Conservation (phyloP, 2,888 invertebrate species). For the Machimus rusticus region DNA sequence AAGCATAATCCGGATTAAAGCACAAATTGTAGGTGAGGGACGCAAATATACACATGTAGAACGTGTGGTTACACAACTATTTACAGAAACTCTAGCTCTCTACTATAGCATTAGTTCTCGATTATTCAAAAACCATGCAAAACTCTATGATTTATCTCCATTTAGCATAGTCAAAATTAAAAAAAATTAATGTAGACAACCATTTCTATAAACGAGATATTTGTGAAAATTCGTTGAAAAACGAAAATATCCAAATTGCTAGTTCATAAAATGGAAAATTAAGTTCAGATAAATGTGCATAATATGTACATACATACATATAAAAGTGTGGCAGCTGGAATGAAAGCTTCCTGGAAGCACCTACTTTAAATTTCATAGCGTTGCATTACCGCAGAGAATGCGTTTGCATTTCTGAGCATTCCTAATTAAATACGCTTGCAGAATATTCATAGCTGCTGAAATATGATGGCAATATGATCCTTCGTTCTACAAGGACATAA, state of each 20-base stretch:
- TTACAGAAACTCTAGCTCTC: background rate
- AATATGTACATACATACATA: too few species aligned
- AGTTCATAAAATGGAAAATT: background rate
- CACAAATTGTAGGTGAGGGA: background rate
- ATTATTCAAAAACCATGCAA: background rate
- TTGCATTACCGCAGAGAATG: background rate
- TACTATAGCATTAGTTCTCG: background rate
- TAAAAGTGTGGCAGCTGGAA: too few species aligned
- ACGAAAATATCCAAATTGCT: background rate
- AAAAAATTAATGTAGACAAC: background rate
- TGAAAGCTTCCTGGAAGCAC: background rate
- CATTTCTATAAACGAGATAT: background rate
- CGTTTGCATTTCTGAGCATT: background rate
- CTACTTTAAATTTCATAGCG: background rate
- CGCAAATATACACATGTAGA: background rate
- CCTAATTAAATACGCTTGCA: background rate
- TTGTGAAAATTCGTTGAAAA: background rate
- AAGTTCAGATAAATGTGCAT: too few species aligned
- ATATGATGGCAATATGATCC: background rate
- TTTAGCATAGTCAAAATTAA: background rate
- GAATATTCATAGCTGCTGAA: background rate
- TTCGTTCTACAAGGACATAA: background rate
- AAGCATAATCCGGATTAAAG: background rate
- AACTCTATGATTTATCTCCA: background rate
- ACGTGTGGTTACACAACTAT: background rate